Evolutionary conservation across 2,888 invertebrate genomes (phyloP).

Genomic region (Tipula unca): DNA sequence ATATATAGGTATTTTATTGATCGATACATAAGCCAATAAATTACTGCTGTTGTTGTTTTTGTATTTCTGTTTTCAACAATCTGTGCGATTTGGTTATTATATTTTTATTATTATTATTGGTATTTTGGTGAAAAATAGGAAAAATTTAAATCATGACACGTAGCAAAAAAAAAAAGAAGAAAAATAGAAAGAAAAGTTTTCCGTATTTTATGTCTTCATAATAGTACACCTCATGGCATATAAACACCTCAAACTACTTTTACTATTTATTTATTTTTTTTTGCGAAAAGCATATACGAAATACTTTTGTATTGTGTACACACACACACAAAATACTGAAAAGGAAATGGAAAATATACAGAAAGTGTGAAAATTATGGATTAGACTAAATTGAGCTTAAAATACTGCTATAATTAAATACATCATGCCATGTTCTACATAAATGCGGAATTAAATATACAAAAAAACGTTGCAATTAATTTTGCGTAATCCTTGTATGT

Average conservation of each 20-base stretch:
- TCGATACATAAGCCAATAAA: neutral
- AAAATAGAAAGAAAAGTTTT: too few species aligned
- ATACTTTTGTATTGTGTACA: neutral
- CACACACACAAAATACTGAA: neutral
- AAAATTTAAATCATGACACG: neutral
- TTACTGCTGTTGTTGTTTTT: neutral
- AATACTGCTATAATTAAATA: neutral
- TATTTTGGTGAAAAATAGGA: neutral
- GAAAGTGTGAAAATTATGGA: neutral
- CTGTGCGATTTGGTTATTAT: neutral
- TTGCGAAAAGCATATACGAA: neutral
- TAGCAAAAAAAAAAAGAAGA: neutral
- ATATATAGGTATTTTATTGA: neutral
- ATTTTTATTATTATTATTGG: neutral
- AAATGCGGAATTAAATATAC: neutral
- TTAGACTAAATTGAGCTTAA: neutral
- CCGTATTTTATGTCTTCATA: neutral
- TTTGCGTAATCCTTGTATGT: constrained; percentile 14
- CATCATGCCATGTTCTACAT: neutral
- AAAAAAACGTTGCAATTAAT: neutral
- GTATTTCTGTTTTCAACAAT: neutral
- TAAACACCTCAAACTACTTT: neutral
- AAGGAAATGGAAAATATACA: neutral
- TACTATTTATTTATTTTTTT: neutral
- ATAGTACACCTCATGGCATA: neutral